Evolutionary conservation across 1,140 invertebrate species (phyloP), one percentile per base, ranked within the genome.

Genomic region (Drosophila gunungcola): DNA sequence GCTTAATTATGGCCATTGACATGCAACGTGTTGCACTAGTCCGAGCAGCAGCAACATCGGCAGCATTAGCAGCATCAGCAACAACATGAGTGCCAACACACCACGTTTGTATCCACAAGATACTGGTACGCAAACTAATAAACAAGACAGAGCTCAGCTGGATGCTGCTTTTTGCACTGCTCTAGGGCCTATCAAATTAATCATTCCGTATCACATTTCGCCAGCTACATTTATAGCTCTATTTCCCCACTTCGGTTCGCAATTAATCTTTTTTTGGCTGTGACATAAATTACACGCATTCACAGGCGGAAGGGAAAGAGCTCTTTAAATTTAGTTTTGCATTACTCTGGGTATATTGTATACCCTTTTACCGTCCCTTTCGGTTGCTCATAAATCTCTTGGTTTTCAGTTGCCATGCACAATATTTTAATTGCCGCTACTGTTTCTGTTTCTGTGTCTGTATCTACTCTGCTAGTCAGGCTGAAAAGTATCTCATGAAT

Each of bases 1-100:
- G 80, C 80, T 89, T 88, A 88, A 88, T 89, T 88, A 88, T 88
- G 80, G 80, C 63, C 79, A 89, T 89, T 89, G 83, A 88, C 83
- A 88, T 88, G 83, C 83, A 88, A 89, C 84, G 77, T 89, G 84
- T 86, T 86, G 83, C 82, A 82, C 73, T 76, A 53, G 62, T 53
- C 49, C 41, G 32, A 69, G 61, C 45, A 45, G 51, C 43, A 34
- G 29, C 45, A 60, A 21, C 38, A 42, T 13, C 11, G 13, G 25
- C 36, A n/a, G 9, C 21, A 51, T 3, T 27, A 25, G 7, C 10
- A 12, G n/a, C 13, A 38, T 2, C 32, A 41, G 21, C 25, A 48
- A 4, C 25, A 6, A 9, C 5, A 62, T 4, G 7, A 21, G 29
- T 3, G 29, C 6, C 11, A 29, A 29, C 42, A 43, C 12, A 29